These are phyloP conservation scores for Spilarctia lutea DNA, from an alignment of 2,888 invertebrate species.

Conservation along the genomic window DNA sequence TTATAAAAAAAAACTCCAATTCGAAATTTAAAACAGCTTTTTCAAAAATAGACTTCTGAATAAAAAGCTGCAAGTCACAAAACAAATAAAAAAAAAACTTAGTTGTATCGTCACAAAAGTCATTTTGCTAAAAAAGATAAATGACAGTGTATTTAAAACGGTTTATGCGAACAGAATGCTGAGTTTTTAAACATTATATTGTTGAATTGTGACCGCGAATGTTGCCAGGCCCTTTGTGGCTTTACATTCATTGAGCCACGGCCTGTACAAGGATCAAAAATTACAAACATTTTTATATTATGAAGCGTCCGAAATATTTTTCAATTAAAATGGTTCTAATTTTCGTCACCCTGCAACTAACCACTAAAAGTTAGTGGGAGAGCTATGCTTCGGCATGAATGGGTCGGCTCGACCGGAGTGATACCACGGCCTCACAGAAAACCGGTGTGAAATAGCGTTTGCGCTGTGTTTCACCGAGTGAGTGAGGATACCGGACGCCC, in stretches of 20 bases:
- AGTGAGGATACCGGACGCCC: no score
- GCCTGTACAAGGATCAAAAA: neutral
- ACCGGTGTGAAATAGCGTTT: no score
- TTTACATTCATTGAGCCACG: slow-evolving; percentile 41
- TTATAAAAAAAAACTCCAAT: neutral
- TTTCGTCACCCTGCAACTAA: neutral
- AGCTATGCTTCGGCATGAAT: no score
- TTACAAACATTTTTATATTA: neutral
- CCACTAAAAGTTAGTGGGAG: no score
- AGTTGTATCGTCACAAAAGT: neutral
- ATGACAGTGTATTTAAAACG: slow-evolving; percentile 26
- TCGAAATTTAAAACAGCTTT: neutral
- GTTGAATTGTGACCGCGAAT: slow-evolving; percentile 42
- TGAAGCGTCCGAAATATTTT: neutral
- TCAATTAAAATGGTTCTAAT: neutral
- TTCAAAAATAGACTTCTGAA: neutral
- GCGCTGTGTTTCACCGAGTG: no score
- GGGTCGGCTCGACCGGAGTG: no score
- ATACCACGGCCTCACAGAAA: no score
- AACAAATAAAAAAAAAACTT: neutral
- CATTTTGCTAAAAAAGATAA: slow-evolving; percentile 8
- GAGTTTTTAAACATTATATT: slow-evolving; percentile 44
- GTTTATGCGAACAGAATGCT: slow-evolving; percentile 32
- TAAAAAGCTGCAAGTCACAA: neutral
- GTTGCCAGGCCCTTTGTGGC: slow-evolving; percentile 45